A percentile compares a stretch with the other conserved stretches of the same genome.
Conservation (phyloP, 2,888 invertebrate genomes). For the Dioctria linearis region DNA sequence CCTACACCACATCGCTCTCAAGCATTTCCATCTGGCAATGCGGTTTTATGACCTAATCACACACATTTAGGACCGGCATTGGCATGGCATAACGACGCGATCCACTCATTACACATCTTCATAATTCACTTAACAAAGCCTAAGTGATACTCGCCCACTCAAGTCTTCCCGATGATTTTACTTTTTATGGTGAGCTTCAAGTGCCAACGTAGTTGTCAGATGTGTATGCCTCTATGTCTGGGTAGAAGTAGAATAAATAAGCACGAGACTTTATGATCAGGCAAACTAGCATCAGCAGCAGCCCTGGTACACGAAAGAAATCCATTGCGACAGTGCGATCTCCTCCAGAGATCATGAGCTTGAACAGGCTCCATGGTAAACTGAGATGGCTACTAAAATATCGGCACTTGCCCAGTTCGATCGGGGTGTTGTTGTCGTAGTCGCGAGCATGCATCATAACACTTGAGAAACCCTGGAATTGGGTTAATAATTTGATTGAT, state of each 20-base stretch:
- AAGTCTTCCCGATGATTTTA: constrained; percentile 40
- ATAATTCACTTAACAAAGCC: constrained; percentile 60
- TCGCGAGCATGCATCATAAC: constrained; percentile 33
- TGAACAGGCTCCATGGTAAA: background rate
- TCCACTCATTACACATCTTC: constrained; percentile 59
- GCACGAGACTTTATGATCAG: constrained; percentile 38
- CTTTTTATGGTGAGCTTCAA: constrained; percentile 25
- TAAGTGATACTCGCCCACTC: constrained; percentile 60
- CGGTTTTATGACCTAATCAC: constrained; percentile 59
- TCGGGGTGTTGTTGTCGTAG: constrained; percentile 29
- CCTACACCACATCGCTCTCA: constrained; percentile 27
- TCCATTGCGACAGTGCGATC: background rate
- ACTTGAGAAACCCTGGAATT: constrained; percentile 54
- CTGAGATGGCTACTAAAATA: background rate
- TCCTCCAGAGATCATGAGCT: constrained; percentile 4
- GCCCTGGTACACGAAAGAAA: constrained; percentile 21
- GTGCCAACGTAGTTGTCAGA: background rate
- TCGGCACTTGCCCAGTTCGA: background rate
- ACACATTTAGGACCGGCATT: constrained; percentile 52
- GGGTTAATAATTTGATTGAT: constrained; percentile 60
- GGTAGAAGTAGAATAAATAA: constrained; percentile 18
- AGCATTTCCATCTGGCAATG: constrained; percentile 49
- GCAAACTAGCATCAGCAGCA: constrained; percentile 1
- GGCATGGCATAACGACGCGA: constrained; percentile 52
- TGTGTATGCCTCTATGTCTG: background rate